Evolutionary conservation across 1,140 invertebrate genomes (phyloP), one percentile per base, ranked within the genome.

Genomic region (Brachionus asplanchnoidis): DNA sequence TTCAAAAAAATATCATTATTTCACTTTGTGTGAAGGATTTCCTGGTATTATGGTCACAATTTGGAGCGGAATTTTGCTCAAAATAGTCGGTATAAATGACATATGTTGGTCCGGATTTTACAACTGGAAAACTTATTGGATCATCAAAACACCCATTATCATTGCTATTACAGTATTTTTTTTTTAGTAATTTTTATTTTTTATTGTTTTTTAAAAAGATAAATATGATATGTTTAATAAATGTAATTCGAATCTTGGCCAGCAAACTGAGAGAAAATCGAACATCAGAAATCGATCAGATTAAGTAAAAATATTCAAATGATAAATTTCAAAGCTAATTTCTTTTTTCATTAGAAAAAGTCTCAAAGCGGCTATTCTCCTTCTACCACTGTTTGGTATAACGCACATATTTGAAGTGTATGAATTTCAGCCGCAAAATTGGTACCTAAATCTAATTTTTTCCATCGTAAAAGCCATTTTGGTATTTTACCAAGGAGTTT

Each of bases 401-500:
- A 82, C 79, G 3, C 79, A 82, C 14, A 68, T 82, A 26, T 68
- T 82, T 82, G 79, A 82, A 26, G 65, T 82, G 7, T 82, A 82
- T 82, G 32, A 65, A 20, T 20, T 40, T 60, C 50, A 82, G 26
- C 50, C 53, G 9, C n/a, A 23, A 44, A 82, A 82, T 65, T 82
- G 53, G 53, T 65, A 65, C 14, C 12, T 82, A 14, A 65, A 82
- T 82, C 42, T 82, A 12, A 68, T 82, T 36, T 60, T 82, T 60
- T 60, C 79, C 28, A 68, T 82, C 17, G n/a, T 82, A 3, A 82
- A 82, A 65, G 53, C 79, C 17, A 68, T 82, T 42, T 46, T 82
- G 20, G 79, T 82, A 32, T 82, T 82, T 65, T 82, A 82, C 42
- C 79, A 82, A n/a, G 79, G 79, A 9, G 50, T 82, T 60, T 82